phyloP scores from a whole-genome alignment of 2,797 vertebrate genomes.

The Otus scops region DNA sequence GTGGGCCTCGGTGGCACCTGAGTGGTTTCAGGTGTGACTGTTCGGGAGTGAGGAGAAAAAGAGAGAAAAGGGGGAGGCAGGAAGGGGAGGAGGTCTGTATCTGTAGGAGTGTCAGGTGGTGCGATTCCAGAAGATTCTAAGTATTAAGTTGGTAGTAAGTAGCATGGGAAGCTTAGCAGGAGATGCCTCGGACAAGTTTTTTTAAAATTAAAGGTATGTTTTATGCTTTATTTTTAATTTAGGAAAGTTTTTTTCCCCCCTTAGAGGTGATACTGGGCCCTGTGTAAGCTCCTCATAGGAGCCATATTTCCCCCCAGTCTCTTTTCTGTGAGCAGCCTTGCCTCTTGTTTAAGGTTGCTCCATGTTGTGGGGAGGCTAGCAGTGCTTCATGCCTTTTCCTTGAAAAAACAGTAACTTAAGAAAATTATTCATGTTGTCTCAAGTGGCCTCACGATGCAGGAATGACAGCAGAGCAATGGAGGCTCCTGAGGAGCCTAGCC shows the following conservation, averaged over 20 bases:
- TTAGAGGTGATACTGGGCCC: fast-evolving
- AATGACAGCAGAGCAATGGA: no score
- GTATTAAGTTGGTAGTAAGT: fast-evolving
- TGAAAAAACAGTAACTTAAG: fast-evolving
- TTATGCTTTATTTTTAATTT: fast-evolving
- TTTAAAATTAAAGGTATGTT: fast-evolving
- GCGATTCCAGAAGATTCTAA: not conserved
- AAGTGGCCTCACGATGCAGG: fast-evolving
- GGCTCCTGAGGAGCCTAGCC: fast-evolving
- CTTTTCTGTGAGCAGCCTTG: fast-evolving
- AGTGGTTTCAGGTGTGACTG: fast-evolving
- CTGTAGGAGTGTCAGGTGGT: no score
- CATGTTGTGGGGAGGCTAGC: fast-evolving
- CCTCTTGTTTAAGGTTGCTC: fast-evolving
- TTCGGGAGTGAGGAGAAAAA: no score
- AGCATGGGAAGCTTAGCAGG: fast-evolving
- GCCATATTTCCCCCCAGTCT: fast-evolving
- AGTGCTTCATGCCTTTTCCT: fast-evolving
- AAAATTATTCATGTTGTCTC: fast-evolving
- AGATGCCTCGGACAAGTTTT: fast-evolving
- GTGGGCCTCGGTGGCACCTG: fast-evolving
- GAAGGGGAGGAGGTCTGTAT: no score
- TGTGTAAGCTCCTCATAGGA: fast-evolving
- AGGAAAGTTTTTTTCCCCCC: fast-evolving
- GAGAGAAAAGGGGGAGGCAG: not conserved